phyloP scores from a whole-genome alignment of 2,113 vertebrate genomes.

The Aix galericulata region DNA sequence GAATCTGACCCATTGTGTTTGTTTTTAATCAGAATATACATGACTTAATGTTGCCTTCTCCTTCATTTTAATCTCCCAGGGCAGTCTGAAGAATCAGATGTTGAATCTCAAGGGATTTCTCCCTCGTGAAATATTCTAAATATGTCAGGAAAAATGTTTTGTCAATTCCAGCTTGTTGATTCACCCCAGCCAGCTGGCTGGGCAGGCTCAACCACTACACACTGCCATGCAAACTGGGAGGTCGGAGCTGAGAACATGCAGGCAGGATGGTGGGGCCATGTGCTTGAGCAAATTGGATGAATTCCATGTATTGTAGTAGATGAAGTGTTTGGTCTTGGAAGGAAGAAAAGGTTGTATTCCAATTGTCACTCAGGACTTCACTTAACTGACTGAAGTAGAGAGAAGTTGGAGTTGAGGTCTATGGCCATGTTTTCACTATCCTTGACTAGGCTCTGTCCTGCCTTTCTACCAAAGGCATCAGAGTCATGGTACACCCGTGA shows the following conservation, averaged over 20 bases:
- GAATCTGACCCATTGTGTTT: constrained; percentile 74
- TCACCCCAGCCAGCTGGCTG: constrained; percentile 46
- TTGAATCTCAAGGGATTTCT: constrained; percentile 69
- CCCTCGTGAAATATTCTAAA: constrained; percentile 74
- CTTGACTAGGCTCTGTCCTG: neutral
- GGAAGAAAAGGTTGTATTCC: neutral
- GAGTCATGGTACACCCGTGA: rapidly evolving
- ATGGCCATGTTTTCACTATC: neutral
- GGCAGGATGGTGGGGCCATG: neutral
- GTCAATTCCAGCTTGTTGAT: constrained; percentile 58
- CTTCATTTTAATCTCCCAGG: constrained; percentile 65
- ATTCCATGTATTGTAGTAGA: neutral
- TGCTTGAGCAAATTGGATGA: neutral
- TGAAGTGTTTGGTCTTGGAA: neutral
- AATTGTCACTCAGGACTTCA: neutral
- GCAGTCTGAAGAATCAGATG: constrained; percentile 73
- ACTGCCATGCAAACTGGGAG: constrained; percentile 47
- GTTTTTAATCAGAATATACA: constrained; percentile 76
- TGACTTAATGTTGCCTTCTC: constrained; percentile 72
- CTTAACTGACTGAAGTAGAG: neutral
- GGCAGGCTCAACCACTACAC: constrained; percentile 5
- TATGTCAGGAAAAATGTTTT: constrained; percentile 77
- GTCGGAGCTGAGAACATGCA: neutral
- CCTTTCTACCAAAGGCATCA: neutral
- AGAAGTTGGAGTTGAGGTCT: neutral